These are phyloP conservation scores for Trichonephila clavipes DNA, from an alignment of 1,140 invertebrate species.

Conservation along the genomic window DNA sequence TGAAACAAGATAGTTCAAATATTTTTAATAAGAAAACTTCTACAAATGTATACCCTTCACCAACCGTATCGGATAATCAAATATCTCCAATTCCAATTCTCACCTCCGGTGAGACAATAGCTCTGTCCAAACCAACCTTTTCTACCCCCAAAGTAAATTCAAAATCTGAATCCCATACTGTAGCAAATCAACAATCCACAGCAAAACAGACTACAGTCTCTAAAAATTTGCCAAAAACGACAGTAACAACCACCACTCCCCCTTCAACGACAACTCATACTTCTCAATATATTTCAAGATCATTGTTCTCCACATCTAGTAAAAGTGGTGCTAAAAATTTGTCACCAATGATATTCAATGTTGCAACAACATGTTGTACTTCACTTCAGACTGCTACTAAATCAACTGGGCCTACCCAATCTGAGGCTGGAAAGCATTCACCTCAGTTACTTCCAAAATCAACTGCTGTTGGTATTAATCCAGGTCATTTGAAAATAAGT, in stretches of 20 bases:
- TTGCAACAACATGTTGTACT: conserved; percentile 38
- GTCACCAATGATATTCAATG: conserved; percentile 66
- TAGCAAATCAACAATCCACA: background rate
- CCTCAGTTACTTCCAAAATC: conserved; percentile 44
- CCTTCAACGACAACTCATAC: background rate
- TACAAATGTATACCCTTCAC: background rate
- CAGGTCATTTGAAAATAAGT: conserved; percentile 35
- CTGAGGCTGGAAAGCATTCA: conserved; percentile 19
- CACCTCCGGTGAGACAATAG: background rate
- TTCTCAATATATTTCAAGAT: conserved; percentile 40
- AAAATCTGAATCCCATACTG: conserved; percentile 39
- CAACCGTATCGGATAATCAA: background rate
- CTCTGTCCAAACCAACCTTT: conserved; percentile 14
- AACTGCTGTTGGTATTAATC: conserved; percentile 39
- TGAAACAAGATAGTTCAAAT: conserved; percentile 50
- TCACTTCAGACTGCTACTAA: conserved; percentile 35
- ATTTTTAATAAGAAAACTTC: conserved; percentile 61
- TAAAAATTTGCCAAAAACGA: conserved; percentile 35
- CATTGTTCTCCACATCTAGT: conserved; percentile 49
- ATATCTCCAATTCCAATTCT: background rate
- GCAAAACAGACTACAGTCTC: conserved; percentile 24
- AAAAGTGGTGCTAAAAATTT: conserved; percentile 50
- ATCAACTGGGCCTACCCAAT: conserved; percentile 4
- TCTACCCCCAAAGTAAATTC: background rate
- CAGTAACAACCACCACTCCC: background rate